Evolutionary conservation across 2,888 invertebrate genomes (phyloP).

Genomic region (Cephus spinipes): DNA sequence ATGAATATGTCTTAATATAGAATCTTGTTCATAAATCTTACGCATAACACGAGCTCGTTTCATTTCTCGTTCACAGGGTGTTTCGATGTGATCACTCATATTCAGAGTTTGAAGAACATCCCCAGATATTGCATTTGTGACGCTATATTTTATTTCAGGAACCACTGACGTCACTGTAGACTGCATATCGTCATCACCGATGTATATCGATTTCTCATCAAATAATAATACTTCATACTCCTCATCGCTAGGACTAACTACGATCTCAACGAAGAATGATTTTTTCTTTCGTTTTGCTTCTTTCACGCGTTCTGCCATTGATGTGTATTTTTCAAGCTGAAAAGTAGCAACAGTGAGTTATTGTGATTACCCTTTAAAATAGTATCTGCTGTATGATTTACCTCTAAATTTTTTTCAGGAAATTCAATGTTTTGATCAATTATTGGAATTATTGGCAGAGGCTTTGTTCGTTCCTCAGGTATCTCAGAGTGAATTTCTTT

Average conservation of each 20-base stretch:
- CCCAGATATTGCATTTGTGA: slow-evolving; percentile 28
- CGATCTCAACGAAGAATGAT: slow-evolving; percentile 27
- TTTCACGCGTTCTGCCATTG: slow-evolving; percentile 45
- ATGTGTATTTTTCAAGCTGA: slow-evolving; percentile 49
- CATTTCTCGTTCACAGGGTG: slow-evolving; percentile 71
- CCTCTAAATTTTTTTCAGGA: slow-evolving; percentile 72
- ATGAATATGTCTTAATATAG: slow-evolving; percentile 72
- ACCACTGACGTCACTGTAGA: slow-evolving; percentile 35
- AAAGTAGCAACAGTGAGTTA: not conserved
- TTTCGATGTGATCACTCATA: slow-evolving; percentile 64
- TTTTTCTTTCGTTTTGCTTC: slow-evolving; percentile 41
- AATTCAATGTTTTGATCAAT: slow-evolving; percentile 71
- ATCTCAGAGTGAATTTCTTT: slow-evolving; percentile 72
- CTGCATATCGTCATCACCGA: slow-evolving; percentile 30
- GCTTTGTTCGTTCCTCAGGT: slow-evolving; percentile 67
- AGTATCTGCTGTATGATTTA: slow-evolving; percentile 37
- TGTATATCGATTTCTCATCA: slow-evolving; percentile 35
- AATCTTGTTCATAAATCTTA: slow-evolving; percentile 76
- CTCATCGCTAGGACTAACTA: slow-evolving; percentile 39
- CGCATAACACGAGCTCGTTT: slow-evolving; percentile 69
- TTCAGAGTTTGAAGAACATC: slow-evolving; percentile 46
- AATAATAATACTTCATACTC: slow-evolving; percentile 55
- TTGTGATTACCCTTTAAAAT: not conserved
- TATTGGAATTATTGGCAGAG: slow-evolving; percentile 67
- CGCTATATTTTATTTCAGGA: slow-evolving; percentile 24